Conservation (phyloP, 2,113 vertebrate genomes). For the Cranoglanis bouderius region DNA sequence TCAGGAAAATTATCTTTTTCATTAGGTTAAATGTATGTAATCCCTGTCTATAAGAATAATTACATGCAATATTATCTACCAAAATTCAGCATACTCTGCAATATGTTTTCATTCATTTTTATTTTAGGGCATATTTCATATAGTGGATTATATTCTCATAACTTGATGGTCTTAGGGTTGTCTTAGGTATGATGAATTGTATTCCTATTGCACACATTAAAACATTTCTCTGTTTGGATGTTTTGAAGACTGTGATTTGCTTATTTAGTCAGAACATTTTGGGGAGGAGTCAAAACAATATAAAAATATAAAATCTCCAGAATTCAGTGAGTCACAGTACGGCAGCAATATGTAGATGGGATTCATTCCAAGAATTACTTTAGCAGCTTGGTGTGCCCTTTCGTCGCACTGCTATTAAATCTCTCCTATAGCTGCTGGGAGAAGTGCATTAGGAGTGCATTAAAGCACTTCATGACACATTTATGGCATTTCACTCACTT, state of each 20-base stretch:
- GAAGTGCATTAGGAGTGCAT: conserved; percentile 68
- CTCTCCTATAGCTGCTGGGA: conserved; percentile 64
- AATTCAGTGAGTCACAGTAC: conserved; percentile 64
- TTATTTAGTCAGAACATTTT: conserved; percentile 29
- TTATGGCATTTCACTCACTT: conserved; percentile 65
- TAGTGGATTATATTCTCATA: conserved; percentile 51
- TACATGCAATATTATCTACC: neutral
- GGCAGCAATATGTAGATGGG: conserved; percentile 74
- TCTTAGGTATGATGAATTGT: conserved; percentile 20
- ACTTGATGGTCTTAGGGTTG: conserved; percentile 36
- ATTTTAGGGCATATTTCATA: conserved; percentile 37
- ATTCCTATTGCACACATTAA: conserved; percentile 58
- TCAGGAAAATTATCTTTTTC: neutral
- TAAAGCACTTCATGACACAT: conserved; percentile 64
- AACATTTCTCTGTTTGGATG: conserved; percentile 54
- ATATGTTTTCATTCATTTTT: conserved; percentile 23
- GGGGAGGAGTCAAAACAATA: conserved; percentile 49
- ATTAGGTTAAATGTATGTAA: conserved; percentile 18
- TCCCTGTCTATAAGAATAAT: conserved; percentile 16
- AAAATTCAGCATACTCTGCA: conserved; percentile 3
- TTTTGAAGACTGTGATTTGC: conserved; percentile 52
- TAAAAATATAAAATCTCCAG: conserved; percentile 39
- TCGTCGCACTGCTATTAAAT: conserved; percentile 74
- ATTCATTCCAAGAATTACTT: conserved; percentile 72
- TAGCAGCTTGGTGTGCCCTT: conserved; percentile 68